Percentiles rank a stretch among this genome's conserved stretches.
phyloP scores from a whole-genome alignment of 2,888 invertebrate species.

The Cheiracanthium punctorium region DNA sequence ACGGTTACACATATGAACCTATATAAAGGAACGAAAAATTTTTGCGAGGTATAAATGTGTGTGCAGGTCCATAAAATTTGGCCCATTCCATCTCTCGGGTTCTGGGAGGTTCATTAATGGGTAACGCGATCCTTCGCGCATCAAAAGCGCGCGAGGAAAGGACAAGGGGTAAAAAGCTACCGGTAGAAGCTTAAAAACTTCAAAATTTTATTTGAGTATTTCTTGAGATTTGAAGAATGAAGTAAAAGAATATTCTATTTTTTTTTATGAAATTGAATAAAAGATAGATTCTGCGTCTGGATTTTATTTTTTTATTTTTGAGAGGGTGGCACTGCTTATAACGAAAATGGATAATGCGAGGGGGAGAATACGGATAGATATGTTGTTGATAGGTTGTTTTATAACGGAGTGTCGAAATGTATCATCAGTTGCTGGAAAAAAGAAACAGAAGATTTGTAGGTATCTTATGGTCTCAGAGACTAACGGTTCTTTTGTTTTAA shows the following conservation, averaged over 20 bases:
- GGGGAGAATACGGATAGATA: not conserved
- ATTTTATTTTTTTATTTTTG: not conserved
- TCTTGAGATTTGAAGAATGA: not conserved
- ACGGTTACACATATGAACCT: not conserved
- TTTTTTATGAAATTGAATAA: conserved; percentile 9
- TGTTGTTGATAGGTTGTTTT: not conserved
- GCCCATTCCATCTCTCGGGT: conserved; percentile 11
- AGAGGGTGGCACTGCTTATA: not conserved
- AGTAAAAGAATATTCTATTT: conserved; percentile 1
- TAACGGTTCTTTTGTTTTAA: no score
- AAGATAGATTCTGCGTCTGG: not conserved
- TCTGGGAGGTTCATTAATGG: conserved; percentile 53
- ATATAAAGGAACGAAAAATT: not conserved
- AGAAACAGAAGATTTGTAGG: no score
- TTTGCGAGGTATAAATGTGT: conserved; percentile 46
- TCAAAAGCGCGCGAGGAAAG: conserved; percentile 17
- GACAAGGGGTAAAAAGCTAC: not conserved
- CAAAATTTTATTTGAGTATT: conserved; percentile 36
- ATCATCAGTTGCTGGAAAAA: not conserved
- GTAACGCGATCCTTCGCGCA: conserved; percentile 47
- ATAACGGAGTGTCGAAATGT: not conserved
- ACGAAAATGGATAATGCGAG: not conserved
- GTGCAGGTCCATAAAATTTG: conserved; percentile 62
- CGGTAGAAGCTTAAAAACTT: conserved; percentile 24
- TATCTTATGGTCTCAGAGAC: no score